These are phyloP conservation scores for Brenthis hecate DNA, from an alignment of 2,888 invertebrate species.

Conservation along the genomic window DNA sequence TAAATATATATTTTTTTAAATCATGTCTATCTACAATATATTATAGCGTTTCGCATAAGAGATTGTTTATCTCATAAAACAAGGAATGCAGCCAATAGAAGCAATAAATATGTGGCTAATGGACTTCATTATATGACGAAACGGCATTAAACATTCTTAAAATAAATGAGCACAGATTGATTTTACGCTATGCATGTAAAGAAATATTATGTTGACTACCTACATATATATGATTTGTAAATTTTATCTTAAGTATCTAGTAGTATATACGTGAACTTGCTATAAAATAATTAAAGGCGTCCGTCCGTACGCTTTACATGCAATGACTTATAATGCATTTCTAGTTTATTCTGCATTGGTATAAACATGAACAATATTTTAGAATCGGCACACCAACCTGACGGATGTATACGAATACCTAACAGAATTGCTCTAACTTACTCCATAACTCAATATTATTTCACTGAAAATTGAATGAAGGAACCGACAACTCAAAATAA, in stretches of 20 bases:
- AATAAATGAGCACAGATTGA: background rate
- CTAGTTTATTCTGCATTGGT: slow-evolving; percentile 17
- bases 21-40: slow-evolving; percentile 13
- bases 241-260: background rate
- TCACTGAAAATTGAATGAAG: slow-evolving; percentile 63
- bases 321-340: slow-evolving; percentile 9
- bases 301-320: slow-evolving; percentile 3
- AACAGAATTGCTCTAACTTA: slow-evolving; percentile 55
- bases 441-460: slow-evolving; percentile 67
- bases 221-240: background rate
- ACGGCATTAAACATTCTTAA: slow-evolving; percentile 2
- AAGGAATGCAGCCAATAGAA: slow-evolving; percentile 36
- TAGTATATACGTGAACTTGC: background rate
- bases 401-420: slow-evolving; percentile 76
- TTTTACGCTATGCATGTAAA: background rate
- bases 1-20: background rate
- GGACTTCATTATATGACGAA: slow-evolving; percentile 26
- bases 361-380: slow-evolving; percentile 53
- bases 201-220: slow-evolving; percentile 7
- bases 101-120: slow-evolving; percentile 32
- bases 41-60: slow-evolving; percentile 28
- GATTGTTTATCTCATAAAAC: slow-evolving; percentile 33
- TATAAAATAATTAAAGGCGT: slow-evolving; percentile 4
- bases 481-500: slow-evolving; percentile 61
- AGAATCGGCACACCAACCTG: slow-evolving; percentile 59